Conservation (phyloP, 2,888 invertebrate genomes). For the Eupsilia transversa region DNA sequence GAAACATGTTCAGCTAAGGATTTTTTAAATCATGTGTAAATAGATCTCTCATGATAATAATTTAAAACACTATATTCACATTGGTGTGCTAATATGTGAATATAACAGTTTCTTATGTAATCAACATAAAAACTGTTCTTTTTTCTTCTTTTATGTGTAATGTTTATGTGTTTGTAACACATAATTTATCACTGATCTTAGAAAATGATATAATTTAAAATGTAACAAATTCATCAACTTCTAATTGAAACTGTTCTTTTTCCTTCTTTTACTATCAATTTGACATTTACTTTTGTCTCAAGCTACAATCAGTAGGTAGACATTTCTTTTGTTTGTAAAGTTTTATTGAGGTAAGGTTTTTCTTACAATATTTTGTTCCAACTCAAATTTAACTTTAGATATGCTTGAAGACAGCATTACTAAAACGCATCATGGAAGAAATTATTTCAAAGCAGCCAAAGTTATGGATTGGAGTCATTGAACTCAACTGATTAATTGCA, state of each 20-base stretch:
- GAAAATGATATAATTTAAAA: background rate
- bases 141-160: background rate
- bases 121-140: background rate
- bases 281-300: background rate
- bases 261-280: too few species aligned
- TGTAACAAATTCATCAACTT: background rate
- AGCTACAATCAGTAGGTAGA: background rate
- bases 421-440: background rate
- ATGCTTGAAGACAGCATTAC: background rate
- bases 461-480: background rate
- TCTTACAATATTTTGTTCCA: background rate
- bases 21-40: background rate
- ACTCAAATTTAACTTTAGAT: background rate
- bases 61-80: background rate
- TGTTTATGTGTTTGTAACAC: background rate
- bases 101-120: too few species aligned
- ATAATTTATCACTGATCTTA: background rate
- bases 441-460: background rate
- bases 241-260: too few species aligned
- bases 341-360: background rate
- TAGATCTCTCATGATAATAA: background rate
- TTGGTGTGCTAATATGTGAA: background rate
- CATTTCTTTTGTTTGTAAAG: background rate
- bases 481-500: slow-evolving; percentile 26
- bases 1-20: background rate